Evolutionary conservation across 1,140 invertebrate species (phyloP).

Genomic region (Paralvinella palmiformis): DNA sequence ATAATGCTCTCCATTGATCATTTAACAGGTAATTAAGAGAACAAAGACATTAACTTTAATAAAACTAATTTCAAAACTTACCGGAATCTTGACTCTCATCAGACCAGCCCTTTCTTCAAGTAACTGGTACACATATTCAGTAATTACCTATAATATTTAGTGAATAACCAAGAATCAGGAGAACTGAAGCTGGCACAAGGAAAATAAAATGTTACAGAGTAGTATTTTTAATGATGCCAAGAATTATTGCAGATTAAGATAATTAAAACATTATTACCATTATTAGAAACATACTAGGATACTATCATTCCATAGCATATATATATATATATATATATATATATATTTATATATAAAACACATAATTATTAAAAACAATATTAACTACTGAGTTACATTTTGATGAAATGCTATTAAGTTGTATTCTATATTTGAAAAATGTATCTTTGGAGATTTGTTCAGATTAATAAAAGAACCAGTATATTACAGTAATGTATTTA

Average conservation of each 20-base stretch:
- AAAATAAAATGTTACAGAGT: not conserved
- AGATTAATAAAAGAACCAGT: too few relatives aligned
- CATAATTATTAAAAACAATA: too few relatives aligned
- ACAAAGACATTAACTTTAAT: not conserved
- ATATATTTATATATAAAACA: too few relatives aligned
- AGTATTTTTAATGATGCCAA: not conserved
- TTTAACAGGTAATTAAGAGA: not conserved
- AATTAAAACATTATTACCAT: not conserved
- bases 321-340: not conserved
- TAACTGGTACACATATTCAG: constrained; percentile 62
- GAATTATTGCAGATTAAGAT: not conserved
- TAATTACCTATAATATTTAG: constrained; percentile 52
- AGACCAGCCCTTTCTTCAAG: constrained; percentile 58
- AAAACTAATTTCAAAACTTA: constrained; percentile 25
- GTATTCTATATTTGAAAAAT: not conserved
- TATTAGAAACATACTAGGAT: not conserved
- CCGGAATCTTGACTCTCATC: constrained; percentile 56
- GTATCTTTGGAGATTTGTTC: not conserved
- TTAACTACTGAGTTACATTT: too few relatives aligned
- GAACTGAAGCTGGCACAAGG: not conserved
- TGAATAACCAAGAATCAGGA: not conserved
- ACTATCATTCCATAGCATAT: not conserved
- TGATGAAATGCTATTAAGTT: not conserved
- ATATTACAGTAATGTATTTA: too few relatives aligned
- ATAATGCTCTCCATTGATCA: not conserved